These are phyloP conservation scores for Campoplex capitator DNA, from an alignment of 2,888 invertebrate species.

Conservation along the genomic window DNA sequence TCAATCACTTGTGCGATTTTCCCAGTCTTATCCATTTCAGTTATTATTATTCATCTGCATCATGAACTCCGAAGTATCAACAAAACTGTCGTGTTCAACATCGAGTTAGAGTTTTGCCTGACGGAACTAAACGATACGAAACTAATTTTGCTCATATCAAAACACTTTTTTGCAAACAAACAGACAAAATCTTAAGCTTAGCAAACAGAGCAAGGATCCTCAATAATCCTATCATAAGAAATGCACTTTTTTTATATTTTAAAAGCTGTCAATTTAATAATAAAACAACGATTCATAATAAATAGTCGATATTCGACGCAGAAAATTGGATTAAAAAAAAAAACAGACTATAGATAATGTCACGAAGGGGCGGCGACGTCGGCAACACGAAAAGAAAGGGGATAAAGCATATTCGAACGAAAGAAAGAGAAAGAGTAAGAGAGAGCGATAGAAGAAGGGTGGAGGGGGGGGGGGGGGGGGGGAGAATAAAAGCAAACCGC, in stretches of 20 bases:
- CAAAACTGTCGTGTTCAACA: no score
- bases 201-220: background rate
- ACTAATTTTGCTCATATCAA: background rate
- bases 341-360: background rate
- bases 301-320: background rate
- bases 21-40: no score
- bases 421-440: background rate
- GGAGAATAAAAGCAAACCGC: slow-evolving; percentile 78
- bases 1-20: background rate
- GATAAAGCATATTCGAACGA: slow-evolving; percentile 29
- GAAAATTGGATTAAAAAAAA: background rate
- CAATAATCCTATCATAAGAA: background rate
- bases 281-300: background rate
- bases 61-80: no score
- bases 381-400: background rate
- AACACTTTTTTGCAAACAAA: background rate
- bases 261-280: background rate
- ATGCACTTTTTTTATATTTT: background rate
- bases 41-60: no score
- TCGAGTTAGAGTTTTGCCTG: background rate
- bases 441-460: background rate
- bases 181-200: background rate
- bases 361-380: background rate
- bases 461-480: slow-evolving; percentile 28
- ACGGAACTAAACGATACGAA: background rate